A percentile compares a stretch with the other conserved stretches of the same genome.
phyloP scores from a whole-genome alignment of 2,888 invertebrate genomes.

The Caenorhabditis japonica region DNA sequence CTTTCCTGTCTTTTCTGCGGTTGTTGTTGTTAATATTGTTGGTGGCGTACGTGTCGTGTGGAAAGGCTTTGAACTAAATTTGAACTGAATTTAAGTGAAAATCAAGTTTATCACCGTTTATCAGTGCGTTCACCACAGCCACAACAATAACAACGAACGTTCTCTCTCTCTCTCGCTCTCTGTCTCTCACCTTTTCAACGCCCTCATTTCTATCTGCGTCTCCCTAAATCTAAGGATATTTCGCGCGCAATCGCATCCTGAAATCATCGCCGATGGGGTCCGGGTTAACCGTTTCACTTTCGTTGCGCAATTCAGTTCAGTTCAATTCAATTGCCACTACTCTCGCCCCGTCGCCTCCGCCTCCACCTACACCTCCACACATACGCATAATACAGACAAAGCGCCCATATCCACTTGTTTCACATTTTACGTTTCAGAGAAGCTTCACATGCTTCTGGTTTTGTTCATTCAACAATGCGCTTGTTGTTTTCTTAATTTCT shows the following conservation, averaged over 20 bases:
- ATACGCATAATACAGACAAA: background rate
- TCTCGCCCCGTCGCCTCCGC: background rate
- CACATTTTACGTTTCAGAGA: too few relatives aligned
- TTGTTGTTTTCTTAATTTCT: too few relatives aligned
- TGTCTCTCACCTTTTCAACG: conserved; percentile 9
- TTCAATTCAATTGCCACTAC: conserved; percentile 42
- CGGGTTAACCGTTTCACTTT: conserved; percentile 30
- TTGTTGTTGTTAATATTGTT: background rate
- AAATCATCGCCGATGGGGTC: conserved; percentile 14
- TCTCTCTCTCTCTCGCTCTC: conserved; percentile 3
- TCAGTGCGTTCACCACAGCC: background rate
- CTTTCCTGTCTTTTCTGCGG: background rate
- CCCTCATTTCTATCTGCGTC: conserved; percentile 15
- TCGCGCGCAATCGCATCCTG: conserved; percentile 23
- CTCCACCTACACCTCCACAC: too few relatives aligned
- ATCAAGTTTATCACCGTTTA: background rate
- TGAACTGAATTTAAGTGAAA: conserved; percentile 1
- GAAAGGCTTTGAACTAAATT: background rate
- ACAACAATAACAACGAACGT: conserved; percentile 21
- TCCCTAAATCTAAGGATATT: background rate
- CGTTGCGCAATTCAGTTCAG: conserved; percentile 29
- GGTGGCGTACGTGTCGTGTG: too few relatives aligned
- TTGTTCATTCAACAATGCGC: too few relatives aligned
- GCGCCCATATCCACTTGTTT: background rate
- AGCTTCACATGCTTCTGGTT: too few relatives aligned